These are phyloP conservation scores for Cylloceria caligata DNA, from an alignment of 2,888 invertebrate species.

Conservation along the genomic window DNA sequence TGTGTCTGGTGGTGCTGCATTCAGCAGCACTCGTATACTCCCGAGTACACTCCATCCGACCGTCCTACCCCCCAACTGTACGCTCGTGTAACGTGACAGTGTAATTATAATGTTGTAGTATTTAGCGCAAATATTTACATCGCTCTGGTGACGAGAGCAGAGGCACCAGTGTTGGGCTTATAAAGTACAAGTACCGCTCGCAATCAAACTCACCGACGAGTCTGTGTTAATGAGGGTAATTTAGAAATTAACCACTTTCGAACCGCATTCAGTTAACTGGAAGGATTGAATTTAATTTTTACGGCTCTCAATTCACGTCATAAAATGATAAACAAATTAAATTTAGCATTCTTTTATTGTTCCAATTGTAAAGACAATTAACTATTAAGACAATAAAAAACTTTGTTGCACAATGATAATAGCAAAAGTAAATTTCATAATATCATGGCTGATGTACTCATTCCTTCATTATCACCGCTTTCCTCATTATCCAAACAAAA, in stretches of 20 bases:
- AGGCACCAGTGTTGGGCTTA: conserved; percentile 26
- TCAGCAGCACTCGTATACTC: neutral
- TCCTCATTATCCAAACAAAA: too few relatives aligned
- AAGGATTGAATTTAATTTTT: neutral
- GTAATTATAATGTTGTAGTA: conserved; percentile 62
- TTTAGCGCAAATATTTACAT: conserved; percentile 69
- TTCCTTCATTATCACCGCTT: too few relatives aligned
- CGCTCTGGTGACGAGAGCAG: conserved; percentile 59
- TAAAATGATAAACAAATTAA: neutral
- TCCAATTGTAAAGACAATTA: too few relatives aligned
- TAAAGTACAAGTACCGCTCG: conserved; percentile 18
- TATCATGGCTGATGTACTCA: too few relatives aligned
- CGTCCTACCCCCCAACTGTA: neutral
- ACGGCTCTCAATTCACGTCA: neutral
- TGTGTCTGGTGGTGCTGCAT: neutral
- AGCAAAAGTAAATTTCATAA: too few relatives aligned
- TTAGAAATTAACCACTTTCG: conserved; percentile 28
- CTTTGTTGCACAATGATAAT: too few relatives aligned
- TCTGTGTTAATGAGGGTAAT: conserved; percentile 2
- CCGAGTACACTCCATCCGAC: conserved; percentile 11
- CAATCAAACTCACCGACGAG: neutral
- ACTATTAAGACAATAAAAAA: too few relatives aligned
- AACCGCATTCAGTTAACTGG: neutral
- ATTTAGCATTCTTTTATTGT: neutral
- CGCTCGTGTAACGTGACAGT: conserved; percentile 34